Conservation (phyloP, 2,888 invertebrate species). For the Tupiocoris notatus region DNA sequence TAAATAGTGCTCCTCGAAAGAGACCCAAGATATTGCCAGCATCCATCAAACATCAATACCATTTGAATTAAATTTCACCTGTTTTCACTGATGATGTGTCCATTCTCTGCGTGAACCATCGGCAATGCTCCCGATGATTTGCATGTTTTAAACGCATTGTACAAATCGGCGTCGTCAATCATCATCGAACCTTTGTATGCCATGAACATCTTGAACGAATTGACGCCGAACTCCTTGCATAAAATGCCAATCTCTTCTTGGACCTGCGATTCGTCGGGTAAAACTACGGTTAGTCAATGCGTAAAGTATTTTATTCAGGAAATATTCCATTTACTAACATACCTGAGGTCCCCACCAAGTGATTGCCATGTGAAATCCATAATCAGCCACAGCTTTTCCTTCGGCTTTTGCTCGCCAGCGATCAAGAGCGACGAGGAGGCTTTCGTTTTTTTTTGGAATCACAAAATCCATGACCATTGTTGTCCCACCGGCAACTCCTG, state of each 20-base stretch:
- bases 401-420: constrained; percentile 90
- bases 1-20: too few species aligned
- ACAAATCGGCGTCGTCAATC: constrained; percentile 86
- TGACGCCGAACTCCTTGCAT: constrained; percentile 78
- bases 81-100: constrained; percentile 86
- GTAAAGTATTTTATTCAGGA: not conserved
- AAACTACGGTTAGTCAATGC: not conserved
- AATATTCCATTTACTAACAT: not conserved
- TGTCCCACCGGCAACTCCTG: constrained; percentile 89
- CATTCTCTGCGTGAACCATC: constrained; percentile 96
- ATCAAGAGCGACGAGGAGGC: constrained; percentile 84
- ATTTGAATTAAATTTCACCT: constrained; percentile 71
- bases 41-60: too few species aligned
- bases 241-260: constrained; percentile 86
- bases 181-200: constrained; percentile 89
- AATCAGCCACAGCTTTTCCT: constrained; percentile 86
- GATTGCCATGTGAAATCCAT: constrained; percentile 86
- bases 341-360: constrained; percentile 69
- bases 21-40: too few species aligned
- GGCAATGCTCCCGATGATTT: constrained; percentile 83
- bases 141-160: constrained; percentile 80
- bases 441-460: constrained; percentile 77
- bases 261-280: constrained; percentile 54
- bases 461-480: constrained; percentile 96
- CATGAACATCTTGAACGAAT: constrained; percentile 98